These are phyloP conservation scores for Amaurobius ferox DNA, from an alignment of 2,888 invertebrate genomes.

Conservation along the genomic window DNA sequence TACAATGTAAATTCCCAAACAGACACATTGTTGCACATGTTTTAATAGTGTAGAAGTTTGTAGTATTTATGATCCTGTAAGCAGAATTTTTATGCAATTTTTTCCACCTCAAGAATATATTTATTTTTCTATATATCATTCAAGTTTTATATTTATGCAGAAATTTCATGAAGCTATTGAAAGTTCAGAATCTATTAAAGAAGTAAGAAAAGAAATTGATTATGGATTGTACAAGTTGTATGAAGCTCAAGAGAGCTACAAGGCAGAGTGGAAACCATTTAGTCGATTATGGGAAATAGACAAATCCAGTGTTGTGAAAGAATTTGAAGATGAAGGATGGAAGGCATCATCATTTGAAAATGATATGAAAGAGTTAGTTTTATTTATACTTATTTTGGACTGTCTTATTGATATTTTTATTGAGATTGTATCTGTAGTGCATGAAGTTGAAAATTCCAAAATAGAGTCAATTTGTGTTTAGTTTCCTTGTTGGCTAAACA, in stretches of 20 bases:
- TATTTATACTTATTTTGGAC: too few relatives aligned
- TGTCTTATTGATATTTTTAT: too few relatives aligned
- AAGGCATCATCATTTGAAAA: constrained; percentile 31
- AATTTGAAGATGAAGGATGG: constrained; percentile 33
- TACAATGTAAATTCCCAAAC: too few relatives aligned
- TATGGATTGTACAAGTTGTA: constrained; percentile 36
- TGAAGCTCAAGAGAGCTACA: constrained; percentile 33
- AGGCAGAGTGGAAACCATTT: constrained; percentile 32
- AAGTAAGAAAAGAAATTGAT: constrained; percentile 51
- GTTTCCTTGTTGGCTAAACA: too few relatives aligned
- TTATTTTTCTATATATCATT: background rate
- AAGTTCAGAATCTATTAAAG: constrained; percentile 12
- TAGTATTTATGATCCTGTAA: too few relatives aligned
- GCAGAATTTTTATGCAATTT: background rate
- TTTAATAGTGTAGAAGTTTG: too few relatives aligned
- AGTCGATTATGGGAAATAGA: constrained; percentile 36
- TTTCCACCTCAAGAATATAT: background rate
- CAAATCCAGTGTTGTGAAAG: constrained; percentile 25
- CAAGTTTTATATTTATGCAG: background rate
- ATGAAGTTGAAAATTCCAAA: too few relatives aligned
- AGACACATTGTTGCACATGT: too few relatives aligned
- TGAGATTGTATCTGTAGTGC: too few relatives aligned
- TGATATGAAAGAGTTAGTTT: constrained; percentile 40
- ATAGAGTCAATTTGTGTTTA: too few relatives aligned
- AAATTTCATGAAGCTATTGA: constrained; percentile 10